A percentile compares a stretch with the other conserved stretches of the same genome.
phyloP scores from a whole-genome alignment of 2,113 vertebrate species.

The Abramis brama region DNA sequence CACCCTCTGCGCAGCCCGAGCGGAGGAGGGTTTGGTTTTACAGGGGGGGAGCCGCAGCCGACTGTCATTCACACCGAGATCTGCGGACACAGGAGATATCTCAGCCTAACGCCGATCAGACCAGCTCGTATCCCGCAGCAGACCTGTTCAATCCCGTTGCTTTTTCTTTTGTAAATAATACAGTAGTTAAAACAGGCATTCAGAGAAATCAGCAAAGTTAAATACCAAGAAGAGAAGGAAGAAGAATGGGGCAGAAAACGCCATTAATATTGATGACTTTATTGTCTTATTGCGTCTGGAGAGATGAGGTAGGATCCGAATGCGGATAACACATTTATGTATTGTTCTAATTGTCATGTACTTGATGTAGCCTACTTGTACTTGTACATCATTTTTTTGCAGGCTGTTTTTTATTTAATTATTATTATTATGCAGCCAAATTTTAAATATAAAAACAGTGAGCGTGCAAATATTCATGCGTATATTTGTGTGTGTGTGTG shows the following conservation, averaged over 20 bases:
- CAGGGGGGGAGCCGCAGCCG: conserved; percentile 18
- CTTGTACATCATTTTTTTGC: not conserved
- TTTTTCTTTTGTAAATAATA: not conserved
- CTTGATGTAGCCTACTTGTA: not conserved
- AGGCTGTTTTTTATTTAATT: not conserved
- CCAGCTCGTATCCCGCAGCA: conserved; percentile 26
- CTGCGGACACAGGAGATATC: conserved; percentile 40
- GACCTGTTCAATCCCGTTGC: not conserved
- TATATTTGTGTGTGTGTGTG: not conserved
- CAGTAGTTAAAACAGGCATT: not conserved
- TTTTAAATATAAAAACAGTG: not conserved
- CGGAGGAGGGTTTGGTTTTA: conserved; percentile 40
- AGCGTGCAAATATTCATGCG: not conserved
- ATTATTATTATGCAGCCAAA: not conserved
- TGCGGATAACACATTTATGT: not conserved
- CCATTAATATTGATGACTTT: conserved; percentile 51
- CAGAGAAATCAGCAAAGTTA: conserved; percentile 6
- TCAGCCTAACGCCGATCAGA: conserved; percentile 39
- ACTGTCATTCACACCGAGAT: conserved; percentile 15
- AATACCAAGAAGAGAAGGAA: conserved; percentile 7
- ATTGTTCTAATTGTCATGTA: not conserved
- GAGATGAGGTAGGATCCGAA: conserved; percentile 51
- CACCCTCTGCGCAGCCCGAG: conserved; percentile 17
- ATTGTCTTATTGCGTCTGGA: conserved; percentile 55
- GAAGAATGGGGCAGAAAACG: conserved; percentile 53